Conservation (phyloP, 2,113 vertebrate genomes). For the Toxotes chatareus region DNA sequence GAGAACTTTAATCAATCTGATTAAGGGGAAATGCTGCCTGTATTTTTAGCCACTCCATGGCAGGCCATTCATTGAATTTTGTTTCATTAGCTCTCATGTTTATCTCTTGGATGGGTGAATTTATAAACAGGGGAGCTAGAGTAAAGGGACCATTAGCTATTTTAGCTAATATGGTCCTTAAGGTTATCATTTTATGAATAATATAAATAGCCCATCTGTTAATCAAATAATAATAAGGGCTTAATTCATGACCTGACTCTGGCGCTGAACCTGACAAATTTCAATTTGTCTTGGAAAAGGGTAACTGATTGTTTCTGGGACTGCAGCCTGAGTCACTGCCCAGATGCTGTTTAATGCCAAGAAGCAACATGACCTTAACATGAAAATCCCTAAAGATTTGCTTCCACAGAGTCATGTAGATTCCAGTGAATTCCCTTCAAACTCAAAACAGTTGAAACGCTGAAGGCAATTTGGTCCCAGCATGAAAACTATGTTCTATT, state of each 20-base stretch:
- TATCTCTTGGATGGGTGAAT: slow-evolving; percentile 57
- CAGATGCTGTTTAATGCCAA: slow-evolving; percentile 40
- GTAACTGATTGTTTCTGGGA: slow-evolving; percentile 4
- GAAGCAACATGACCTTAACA: slow-evolving; percentile 29
- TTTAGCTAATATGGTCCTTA: slow-evolving; percentile 26
- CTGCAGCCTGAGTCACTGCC: slow-evolving; percentile 2
- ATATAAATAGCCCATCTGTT: slow-evolving; percentile 13
- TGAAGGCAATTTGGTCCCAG: not conserved
- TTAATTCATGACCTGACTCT: slow-evolving; percentile 7
- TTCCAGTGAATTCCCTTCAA: slow-evolving; percentile 24
- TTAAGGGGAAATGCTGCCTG: slow-evolving; percentile 81
- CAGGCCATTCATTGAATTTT: slow-evolving; percentile 81
- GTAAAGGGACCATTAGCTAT: slow-evolving; percentile 11
- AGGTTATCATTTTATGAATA: slow-evolving; percentile 29
- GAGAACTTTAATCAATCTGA: slow-evolving; percentile 84
- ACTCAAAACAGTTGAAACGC: slow-evolving; percentile 14
- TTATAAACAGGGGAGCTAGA: slow-evolving; percentile 45
- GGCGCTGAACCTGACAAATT: slow-evolving; percentile 8
- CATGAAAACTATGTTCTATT: not conserved
- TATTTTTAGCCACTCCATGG: slow-evolving; percentile 82
- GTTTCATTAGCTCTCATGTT: slow-evolving; percentile 74
- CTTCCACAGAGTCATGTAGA: slow-evolving; percentile 9
- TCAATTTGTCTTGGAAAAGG: not conserved
- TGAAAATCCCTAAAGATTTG: slow-evolving; percentile 38
- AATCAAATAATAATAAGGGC: slow-evolving; percentile 19